Evolutionary conservation across 2,888 invertebrate genomes (phyloP).

Genomic region (Allygus modestus): DNA sequence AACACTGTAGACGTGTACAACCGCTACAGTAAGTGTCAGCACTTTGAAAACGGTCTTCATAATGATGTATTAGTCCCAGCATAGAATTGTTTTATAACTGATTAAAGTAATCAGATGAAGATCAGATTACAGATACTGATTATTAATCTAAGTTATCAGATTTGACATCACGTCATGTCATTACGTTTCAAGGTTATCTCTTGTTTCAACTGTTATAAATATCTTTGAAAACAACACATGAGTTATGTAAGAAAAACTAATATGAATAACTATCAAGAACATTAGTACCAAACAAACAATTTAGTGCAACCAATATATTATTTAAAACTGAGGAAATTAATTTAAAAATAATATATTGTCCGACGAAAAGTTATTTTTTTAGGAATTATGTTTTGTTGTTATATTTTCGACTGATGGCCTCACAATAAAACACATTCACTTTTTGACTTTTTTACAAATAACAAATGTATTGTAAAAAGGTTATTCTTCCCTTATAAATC

Average conservation of each 20-base stretch:
- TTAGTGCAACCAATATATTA: too few species aligned
- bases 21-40: neutral
- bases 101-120: neutral
- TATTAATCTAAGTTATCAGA: slow-evolving; percentile 16
- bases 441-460: too few species aligned
- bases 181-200: slow-evolving; percentile 22
- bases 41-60: slow-evolving; percentile 18
- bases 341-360: too few species aligned
- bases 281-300: neutral
- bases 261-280: neutral
- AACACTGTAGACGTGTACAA: neutral
- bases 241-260: neutral
- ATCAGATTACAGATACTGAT: slow-evolving; percentile 19
- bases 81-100: neutral
- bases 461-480: too few species aligned
- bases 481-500: too few species aligned
- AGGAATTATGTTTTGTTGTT: too few species aligned
- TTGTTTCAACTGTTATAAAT: neutral
- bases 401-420: too few species aligned
- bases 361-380: too few species aligned
- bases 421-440: too few species aligned
- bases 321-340: too few species aligned
- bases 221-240: neutral
- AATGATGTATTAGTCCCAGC: neutral
- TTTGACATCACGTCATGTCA: slow-evolving; percentile 14